A percentile compares a stretch with the other conserved stretches of the same genome.
Evolutionary conservation across 1,140 invertebrate genomes (phyloP).

Genomic region (Colletes latitarsis): DNA sequence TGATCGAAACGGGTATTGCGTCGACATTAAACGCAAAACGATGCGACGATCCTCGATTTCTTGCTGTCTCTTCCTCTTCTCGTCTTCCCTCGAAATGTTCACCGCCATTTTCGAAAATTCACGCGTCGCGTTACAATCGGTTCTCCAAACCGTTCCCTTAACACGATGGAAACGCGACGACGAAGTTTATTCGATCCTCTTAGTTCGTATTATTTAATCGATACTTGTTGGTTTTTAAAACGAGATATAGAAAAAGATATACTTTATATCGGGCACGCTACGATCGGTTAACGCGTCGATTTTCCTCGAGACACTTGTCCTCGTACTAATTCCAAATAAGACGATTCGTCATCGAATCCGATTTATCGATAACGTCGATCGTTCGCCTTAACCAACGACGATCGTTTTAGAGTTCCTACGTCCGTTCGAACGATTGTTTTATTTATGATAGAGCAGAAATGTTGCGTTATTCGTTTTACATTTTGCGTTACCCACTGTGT

Average conservation of each 20-base stretch:
- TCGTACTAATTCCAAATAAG: background rate
- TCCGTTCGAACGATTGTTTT: constrained; percentile 18
- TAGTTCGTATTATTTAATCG: background rate
- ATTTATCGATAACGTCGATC: background rate
- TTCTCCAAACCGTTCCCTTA: background rate
- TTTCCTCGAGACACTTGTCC: background rate
- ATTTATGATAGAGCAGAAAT: background rate
- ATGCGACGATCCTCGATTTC: background rate
- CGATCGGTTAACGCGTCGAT: background rate
- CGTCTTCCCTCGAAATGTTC: constrained; percentile 16
- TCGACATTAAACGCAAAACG: too few relatives aligned
- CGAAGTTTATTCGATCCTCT: background rate
- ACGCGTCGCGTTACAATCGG: background rate
- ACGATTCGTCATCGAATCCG: background rate
- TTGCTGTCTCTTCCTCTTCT: constrained; percentile 5
- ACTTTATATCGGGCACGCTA: background rate
- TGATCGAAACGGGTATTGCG: too few relatives aligned
- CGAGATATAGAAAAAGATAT: background rate
- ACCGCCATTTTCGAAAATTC: background rate
- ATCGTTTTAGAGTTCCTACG: constrained; percentile 36
- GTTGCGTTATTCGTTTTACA: background rate
- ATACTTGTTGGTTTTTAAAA: background rate
- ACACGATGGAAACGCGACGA: background rate
- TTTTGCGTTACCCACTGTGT: background rate
- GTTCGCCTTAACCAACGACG: background rate